Evolutionary conservation across 2,888 invertebrate species (phyloP).

Genomic region (Hymenopus coronatus): DNA sequence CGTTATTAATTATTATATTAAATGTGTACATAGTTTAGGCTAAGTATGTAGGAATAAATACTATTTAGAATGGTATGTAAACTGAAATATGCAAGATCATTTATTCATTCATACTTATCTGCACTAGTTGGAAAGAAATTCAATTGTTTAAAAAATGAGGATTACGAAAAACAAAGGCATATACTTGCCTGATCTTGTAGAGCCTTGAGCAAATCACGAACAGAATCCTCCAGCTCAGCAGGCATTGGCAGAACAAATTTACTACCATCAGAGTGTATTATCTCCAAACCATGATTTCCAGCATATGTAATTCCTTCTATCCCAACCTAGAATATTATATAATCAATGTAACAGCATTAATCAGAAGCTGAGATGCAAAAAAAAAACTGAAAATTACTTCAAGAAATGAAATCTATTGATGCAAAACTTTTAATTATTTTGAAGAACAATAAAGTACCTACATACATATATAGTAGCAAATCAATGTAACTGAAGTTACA

Average conservation of each 20-base stretch:
- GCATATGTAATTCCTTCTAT: constrained; percentile 89
- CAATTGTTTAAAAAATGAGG: no score
- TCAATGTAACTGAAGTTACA: no score
- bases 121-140: no score
- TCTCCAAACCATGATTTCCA: constrained; percentile 85
- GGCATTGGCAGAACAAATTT: constrained; percentile 92
- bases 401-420: neutral
- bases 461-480: no score
- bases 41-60: no score
- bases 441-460: no score
- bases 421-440: neutral
- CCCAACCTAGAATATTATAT: constrained; percentile 57
- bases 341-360: neutral
- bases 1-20: no score
- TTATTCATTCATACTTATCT: no score
- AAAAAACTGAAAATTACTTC: neutral
- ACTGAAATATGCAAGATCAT: no score
- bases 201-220: constrained; percentile 70
- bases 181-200: constrained; percentile 59
- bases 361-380: neutral
- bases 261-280: constrained; percentile 84
- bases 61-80: no score
- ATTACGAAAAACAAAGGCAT: no score
- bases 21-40: no score
- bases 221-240: constrained; percentile 75